Evolutionary conservation across 2,797 vertebrate species (phyloP), one percentile per base, ranked within the genome.

Genomic region (Micropoecilia bifurca): DNA sequence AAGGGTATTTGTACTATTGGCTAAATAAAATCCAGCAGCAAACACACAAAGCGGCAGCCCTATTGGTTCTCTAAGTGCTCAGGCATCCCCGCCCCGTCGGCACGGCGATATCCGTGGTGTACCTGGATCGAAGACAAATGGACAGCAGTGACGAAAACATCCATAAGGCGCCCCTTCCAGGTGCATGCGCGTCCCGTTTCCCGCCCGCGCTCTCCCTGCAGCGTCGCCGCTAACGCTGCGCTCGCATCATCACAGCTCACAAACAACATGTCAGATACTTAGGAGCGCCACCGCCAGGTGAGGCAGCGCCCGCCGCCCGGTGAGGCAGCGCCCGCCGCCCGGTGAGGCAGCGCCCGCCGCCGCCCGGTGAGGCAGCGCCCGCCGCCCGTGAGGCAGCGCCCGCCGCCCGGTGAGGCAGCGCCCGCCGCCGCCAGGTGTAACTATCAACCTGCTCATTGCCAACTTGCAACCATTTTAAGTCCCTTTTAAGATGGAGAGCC

Each of bases 401-500:
- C 25, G 6, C 22, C 50, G 68, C 90, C 89, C 77, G 88, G 85
- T 75, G 53, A 36, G 80, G 84, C 76, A 78, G 87, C 66, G 74
- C 79, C 78, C 80, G 45, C 68, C 30, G 36, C 47, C 78, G 87
- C 91, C 91, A 92, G 89, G 85, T 91, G 94, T 93, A 90, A 91
- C 95, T 92, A 90, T 92, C 94, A 93, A 96, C 96, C 90, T 97
- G 94, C 96, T 96, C 95, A 94, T 93, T 95, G 91, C 95, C 96
- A 96, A 95, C 96, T 95, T 95, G 91, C 94, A 92, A 91, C 91
- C 93, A 90, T 95, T 92, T 63, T 89, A 85, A 89, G 90, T 94
- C 89, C 89, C 93, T 80, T 94, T 94, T 89, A 93, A 91, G 91
- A 91, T 91, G 90, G 93, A 94, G 90, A 89, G 89, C 87, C 83